Evolutionary conservation across 2,797 vertebrate species (phyloP).

Genomic region (Rachycentron canadum): DNA sequence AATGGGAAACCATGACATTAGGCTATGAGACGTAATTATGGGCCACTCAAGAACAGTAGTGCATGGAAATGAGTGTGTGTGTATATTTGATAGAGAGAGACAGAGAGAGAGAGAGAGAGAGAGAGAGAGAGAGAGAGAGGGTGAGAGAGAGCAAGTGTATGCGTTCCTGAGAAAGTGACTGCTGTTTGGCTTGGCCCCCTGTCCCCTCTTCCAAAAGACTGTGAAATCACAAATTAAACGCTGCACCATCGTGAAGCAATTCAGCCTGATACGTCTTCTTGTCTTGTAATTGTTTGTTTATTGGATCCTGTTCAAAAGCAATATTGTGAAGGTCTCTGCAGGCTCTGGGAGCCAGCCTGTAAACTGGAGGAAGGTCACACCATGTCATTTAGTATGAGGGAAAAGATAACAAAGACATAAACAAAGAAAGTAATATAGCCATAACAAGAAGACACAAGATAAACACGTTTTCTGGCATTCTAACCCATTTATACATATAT

Average conservation of each 20-base stretch:
- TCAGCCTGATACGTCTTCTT: conserved; percentile 78
- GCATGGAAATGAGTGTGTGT: conserved; percentile 51
- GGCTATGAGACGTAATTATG: conserved; percentile 67
- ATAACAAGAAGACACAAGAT: conserved; percentile 13
- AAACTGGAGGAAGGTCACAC: conserved; percentile 59
- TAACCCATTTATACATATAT: conserved; percentile 4
- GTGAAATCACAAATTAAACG: conserved; percentile 88
- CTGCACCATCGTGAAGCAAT: conserved; percentile 76
- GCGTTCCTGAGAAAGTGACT: conserved; percentile 65
- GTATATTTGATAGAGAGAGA: conserved; percentile 17
- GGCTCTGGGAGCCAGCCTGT: conserved; percentile 57
- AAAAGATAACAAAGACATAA: conserved; percentile 45
- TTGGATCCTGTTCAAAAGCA: conserved; percentile 82
- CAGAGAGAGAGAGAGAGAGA: no score
- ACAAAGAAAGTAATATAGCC: conserved; percentile 31
- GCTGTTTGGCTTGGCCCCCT: conserved; percentile 77
- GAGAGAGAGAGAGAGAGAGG: neutral
- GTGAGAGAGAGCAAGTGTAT: conserved; percentile 16
- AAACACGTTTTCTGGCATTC: neutral
- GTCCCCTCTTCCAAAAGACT: conserved; percentile 77
- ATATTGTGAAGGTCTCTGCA: conserved; percentile 67
- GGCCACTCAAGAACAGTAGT: conserved; percentile 58
- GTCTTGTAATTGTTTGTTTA: conserved; percentile 87
- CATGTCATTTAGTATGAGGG: conserved; percentile 55
- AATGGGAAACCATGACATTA: conserved; percentile 68